phyloP scores from a whole-genome alignment of 2,797 vertebrate genomes.

The Thalassophryne amazonica region DNA sequence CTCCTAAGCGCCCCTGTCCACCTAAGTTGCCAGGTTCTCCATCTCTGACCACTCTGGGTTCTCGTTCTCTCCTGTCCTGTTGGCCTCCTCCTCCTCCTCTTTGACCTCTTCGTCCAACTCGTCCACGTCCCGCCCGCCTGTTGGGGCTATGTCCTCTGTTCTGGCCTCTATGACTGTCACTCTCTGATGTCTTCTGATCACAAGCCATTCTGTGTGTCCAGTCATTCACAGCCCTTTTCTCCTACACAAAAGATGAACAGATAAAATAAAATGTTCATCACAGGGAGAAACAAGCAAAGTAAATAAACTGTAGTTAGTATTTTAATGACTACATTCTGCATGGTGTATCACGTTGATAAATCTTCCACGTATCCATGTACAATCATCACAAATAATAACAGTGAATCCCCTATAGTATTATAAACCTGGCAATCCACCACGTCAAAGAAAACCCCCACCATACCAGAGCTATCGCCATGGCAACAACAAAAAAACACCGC shows the following conservation, averaged over 20 bases:
- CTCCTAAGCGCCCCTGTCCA: conserved; percentile 49
- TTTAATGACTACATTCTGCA: not conserved
- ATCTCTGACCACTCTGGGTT: conserved; percentile 53
- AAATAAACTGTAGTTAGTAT: too few species aligned
- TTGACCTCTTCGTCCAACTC: conserved; percentile 39
- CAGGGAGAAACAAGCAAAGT: too few species aligned
- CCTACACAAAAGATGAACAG: conserved; percentile 60
- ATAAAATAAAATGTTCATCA: too few species aligned
- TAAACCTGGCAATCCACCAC: too few species aligned
- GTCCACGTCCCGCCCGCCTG: conserved; percentile 58
- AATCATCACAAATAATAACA: too few species aligned
- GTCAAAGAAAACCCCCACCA: too few species aligned
- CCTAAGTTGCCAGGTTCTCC: conserved; percentile 51
- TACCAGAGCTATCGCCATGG: too few species aligned
- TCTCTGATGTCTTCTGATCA: conserved; percentile 47
- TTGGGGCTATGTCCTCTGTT: conserved; percentile 42
- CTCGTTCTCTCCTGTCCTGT: conserved; percentile 49
- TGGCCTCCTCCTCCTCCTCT: conserved; percentile 18
- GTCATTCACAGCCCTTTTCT: conserved; percentile 79
- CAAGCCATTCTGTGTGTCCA: conserved; percentile 59
- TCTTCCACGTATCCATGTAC: not conserved
- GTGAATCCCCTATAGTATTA: too few species aligned
- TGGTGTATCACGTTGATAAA: not conserved
- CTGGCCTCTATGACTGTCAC: conserved; percentile 19
- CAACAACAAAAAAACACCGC: not conserved